Base-by-base conservation (phyloP, 2,797 vertebrate species). In the Morus bassanus region DNA sequence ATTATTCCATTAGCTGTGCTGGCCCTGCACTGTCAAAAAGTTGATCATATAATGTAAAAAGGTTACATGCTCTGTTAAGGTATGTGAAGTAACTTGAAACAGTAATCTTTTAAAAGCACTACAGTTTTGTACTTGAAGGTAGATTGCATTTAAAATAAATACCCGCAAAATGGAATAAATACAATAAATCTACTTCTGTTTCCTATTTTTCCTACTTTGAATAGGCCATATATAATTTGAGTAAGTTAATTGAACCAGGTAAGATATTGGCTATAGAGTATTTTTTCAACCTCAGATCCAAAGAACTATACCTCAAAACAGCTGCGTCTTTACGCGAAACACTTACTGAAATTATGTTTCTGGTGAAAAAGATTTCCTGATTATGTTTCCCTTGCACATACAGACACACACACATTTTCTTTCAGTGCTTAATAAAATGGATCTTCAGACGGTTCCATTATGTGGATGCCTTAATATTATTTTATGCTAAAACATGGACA, bases 1-100 rank as follows among this genome's bases (percentile, higher is more conserved):
- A 98, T 98, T 98, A 98, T 98, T 98, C 98, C 98, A 98, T 98
- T 99, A 98, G 98, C 97, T 98, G 97, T 97, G 98, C 98, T 98
- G 98, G 98, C 97, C 92, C 92, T 89, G 97, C 97, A 98, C 92
- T 98, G 98, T 98, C 98, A 98, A 98, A 98, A 98, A 98, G 98
- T 98, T 98, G 98, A 98, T 98, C 98, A 97, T 97, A 97, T 97
- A 97, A 98, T 98, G 97, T 97, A 98, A 98, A 99, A 98, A 98
- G 97, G 98, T 98, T 97, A 96, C 95, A 95, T 96, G 98, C 97
- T 97, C 97, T 97, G 97, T 97, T 98, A 98, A 98, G 98, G 98
- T 98, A 98, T 97, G 97, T 97, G 97, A 98, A 98, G 97, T 96
- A 98, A 98, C 98, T 99, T 97, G 98, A 98, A 98, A 88, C 77